phyloP scores from a whole-genome alignment of 2,888 invertebrate species.

The Apamea epomidion region DNA sequence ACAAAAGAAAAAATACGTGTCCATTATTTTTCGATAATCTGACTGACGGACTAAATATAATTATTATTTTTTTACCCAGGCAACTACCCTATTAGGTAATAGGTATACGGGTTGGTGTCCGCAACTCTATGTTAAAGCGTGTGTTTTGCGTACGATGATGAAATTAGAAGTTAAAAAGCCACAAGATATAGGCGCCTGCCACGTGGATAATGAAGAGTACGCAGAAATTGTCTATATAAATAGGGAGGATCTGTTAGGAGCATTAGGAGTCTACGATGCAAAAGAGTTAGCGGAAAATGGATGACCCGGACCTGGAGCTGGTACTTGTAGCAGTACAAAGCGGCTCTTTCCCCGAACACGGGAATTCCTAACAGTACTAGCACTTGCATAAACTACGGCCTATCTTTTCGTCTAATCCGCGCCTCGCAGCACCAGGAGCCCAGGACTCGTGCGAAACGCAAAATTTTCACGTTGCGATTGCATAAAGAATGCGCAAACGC shows the following conservation, averaged over 20 bases:
- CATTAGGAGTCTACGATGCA: conserved; percentile 19
- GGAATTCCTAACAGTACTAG: conserved; percentile 36
- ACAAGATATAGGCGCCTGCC: neutral
- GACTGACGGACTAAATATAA: no score
- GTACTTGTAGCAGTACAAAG: conserved; percentile 5
- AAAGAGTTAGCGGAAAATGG: conserved; percentile 20
- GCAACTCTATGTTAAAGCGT: no score
- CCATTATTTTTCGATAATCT: no score
- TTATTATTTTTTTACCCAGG: no score
- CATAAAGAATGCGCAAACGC: conserved; percentile 71
- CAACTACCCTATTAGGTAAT: no score
- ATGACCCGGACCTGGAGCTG: conserved; percentile 18
- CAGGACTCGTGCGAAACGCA: conserved; percentile 53
- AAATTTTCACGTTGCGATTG: conserved; percentile 63
- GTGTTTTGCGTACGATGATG: no score
- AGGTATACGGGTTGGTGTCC: no score
- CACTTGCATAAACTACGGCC: conserved; percentile 33
- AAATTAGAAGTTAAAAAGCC: neutral
- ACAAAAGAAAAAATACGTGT: no score
- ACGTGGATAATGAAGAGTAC: no score
- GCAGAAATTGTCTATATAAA: neutral
- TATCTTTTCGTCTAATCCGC: conserved; percentile 52
- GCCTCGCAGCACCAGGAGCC: conserved; percentile 23
- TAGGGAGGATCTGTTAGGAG: neutral
- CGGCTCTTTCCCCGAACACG: conserved; percentile 9